Evolutionary conservation across 2,113 vertebrate genomes (phyloP).

Genomic region (Erythrolamprus reginae): DNA sequence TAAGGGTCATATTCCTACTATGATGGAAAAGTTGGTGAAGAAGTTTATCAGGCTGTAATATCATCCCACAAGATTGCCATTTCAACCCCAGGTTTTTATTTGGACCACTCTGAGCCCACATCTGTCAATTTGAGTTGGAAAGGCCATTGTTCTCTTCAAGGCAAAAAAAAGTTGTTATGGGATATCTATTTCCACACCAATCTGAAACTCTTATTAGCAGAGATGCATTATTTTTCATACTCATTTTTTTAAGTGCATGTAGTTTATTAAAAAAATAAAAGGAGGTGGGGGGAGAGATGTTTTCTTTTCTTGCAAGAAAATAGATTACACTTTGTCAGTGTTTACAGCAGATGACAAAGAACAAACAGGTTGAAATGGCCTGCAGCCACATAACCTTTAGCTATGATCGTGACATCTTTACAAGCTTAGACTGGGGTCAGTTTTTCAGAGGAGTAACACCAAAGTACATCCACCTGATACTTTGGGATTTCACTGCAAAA

Average conservation of each 20-base stretch:
- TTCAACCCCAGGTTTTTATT: conserved; percentile 9
- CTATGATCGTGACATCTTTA: conserved; percentile 15
- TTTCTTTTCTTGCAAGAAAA: neutral
- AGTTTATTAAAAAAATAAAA: accelerated
- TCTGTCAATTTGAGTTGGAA: neutral
- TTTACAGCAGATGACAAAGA: conserved; percentile 32
- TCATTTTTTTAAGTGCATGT: neutral
- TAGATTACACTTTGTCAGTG: neutral
- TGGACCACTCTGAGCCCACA: neutral
- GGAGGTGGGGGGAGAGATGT: neutral
- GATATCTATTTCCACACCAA: neutral
- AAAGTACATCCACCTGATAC: neutral
- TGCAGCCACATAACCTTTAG: neutral
- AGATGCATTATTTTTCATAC: neutral
- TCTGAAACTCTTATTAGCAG: neutral
- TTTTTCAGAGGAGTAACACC: conserved; percentile 13
- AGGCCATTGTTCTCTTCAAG: conserved; percentile 4
- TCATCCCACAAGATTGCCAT: neutral
- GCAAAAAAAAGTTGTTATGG: neutral
- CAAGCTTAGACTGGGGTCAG: neutral
- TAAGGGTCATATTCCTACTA: neutral
- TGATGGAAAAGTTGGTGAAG: neutral
- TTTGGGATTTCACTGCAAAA: conserved; percentile 15
- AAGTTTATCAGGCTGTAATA: neutral
- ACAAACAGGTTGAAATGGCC: conserved; percentile 16